Percentiles rank a stretch among this genome's conserved stretches.
phyloP scores from a whole-genome alignment of 2,113 vertebrate species.

The Platysternon megacephalum region DNA sequence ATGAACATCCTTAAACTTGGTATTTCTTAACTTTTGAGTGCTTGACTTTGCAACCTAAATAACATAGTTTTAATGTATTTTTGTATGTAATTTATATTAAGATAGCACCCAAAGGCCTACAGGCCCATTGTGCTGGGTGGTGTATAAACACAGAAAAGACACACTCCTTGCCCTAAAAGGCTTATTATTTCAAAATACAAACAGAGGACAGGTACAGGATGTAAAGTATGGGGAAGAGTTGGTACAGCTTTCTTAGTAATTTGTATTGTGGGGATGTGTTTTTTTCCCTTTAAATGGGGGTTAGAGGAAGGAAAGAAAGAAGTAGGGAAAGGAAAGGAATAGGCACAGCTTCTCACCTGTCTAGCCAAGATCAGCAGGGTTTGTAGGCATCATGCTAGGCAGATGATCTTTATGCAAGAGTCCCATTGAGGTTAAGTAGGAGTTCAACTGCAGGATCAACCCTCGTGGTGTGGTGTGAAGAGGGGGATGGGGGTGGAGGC shows the following conservation, averaged over 20 bases:
- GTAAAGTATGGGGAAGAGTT: not conserved
- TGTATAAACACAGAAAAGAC: no score
- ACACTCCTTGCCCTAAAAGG: no score
- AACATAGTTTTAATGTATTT: no score
- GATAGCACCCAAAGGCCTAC: no score
- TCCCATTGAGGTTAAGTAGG: not conserved
- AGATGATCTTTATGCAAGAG: not conserved
- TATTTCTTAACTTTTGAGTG: no score
- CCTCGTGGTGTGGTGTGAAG: not conserved
- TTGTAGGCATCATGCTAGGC: not conserved
- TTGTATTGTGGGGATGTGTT: not conserved
- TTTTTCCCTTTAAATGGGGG: fast-evolving
- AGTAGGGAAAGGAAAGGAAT: not conserved
- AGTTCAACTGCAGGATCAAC: not conserved
- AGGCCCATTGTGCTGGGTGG: no score
- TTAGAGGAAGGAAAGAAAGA: not conserved
- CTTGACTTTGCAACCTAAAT: no score
- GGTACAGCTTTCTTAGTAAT: not conserved
- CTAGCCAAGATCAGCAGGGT: not conserved
- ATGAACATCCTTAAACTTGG: no score
- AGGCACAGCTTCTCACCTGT: not conserved
- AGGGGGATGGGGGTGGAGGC: no score
- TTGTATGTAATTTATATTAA: no score
- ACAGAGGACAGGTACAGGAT: not conserved
- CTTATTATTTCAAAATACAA: no score